Evolutionary conservation across 2,113 vertebrate genomes (phyloP).

Genomic region (Oenanthe oenanthe): DNA sequence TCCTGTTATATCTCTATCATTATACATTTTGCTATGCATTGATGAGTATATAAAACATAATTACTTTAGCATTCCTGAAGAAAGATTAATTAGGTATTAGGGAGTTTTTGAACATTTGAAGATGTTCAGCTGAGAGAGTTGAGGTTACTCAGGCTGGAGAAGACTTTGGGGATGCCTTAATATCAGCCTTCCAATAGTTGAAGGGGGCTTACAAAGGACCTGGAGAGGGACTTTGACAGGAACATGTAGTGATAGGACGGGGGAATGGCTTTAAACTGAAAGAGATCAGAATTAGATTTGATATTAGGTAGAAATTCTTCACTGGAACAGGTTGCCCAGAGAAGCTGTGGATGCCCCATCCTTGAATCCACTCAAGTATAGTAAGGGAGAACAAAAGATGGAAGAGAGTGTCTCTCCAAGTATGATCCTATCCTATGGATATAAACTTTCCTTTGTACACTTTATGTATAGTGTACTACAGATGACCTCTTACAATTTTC

Average conservation of each 20-base stretch:
- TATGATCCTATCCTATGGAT: background rate
- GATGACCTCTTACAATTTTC: background rate
- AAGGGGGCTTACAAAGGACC: background rate
- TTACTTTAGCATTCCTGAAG: background rate
- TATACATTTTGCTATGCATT: background rate
- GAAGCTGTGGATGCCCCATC: background rate
- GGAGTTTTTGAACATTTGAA: background rate
- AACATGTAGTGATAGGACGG: rapidly evolving
- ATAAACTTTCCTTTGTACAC: background rate
- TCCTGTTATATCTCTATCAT: background rate
- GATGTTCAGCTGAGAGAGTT: background rate
- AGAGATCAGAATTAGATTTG: too few relatives aligned
- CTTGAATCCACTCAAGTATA: background rate
- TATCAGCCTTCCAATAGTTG: background rate
- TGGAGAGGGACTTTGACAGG: background rate
- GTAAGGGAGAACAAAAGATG: background rate
- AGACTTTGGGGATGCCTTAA: background rate
- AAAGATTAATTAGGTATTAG: background rate
- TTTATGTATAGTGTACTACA: background rate
- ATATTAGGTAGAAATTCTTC: background rate
- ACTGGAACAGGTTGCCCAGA: background rate
- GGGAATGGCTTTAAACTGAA: background rate
- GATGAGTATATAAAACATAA: background rate
- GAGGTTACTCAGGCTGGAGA: background rate
- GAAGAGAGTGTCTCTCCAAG: background rate